Evolutionary conservation across 2,888 invertebrate species (phyloP).

Genomic region (Platycnemis pennipes): DNA sequence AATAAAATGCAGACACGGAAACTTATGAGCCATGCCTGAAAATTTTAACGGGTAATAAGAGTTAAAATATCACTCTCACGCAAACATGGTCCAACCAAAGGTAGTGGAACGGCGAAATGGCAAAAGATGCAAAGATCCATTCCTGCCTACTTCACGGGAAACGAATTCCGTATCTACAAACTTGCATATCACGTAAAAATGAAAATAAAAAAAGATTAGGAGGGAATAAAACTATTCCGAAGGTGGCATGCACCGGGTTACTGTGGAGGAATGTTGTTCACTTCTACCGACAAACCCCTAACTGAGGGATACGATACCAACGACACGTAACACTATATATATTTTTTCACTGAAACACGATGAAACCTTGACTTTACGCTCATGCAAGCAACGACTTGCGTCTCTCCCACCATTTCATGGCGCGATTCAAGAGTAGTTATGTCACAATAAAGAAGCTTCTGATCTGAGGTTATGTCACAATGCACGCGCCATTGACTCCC

Average conservation of each 20-base stretch:
- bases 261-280: background rate
- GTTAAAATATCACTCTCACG: background rate
- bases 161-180: too few relatives aligned
- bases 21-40: background rate
- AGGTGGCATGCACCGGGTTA: background rate
- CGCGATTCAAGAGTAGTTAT: too few relatives aligned
- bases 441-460: too few relatives aligned
- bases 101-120: too few relatives aligned
- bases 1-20: background rate
- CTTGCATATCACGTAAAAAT: too few relatives aligned
- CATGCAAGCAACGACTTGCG: background rate
- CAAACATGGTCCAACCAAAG: too few relatives aligned
- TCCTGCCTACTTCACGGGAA: too few relatives aligned
- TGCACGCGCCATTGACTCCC: background rate
- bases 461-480: background rate
- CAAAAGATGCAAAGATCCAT: too few relatives aligned
- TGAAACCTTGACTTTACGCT: background rate
- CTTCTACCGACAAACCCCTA: background rate
- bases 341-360: background rate
- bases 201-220: too few relatives aligned
- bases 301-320: background rate
- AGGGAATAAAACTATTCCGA: background rate
- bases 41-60: background rate
- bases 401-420: background rate
- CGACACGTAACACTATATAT: constrained; percentile 19